Evolutionary conservation across 2,113 vertebrate species (phyloP).

Genomic region (Pterocles gutturalis): DNA sequence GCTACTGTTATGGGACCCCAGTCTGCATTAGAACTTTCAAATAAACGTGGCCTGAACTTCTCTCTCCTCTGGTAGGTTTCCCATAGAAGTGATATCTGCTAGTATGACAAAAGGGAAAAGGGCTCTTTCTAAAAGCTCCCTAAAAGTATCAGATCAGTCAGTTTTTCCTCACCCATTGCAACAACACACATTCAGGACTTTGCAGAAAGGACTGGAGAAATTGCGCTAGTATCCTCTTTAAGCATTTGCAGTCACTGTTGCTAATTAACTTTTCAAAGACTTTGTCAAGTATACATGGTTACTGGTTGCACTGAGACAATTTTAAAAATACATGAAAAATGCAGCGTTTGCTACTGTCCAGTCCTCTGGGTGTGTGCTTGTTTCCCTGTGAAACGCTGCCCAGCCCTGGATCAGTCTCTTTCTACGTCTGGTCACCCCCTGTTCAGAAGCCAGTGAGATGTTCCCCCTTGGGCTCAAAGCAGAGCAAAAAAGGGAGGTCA

Average conservation of each 20-base stretch:
- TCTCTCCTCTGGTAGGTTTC: neutral
- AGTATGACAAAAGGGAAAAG: neutral
- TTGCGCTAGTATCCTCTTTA: neutral
- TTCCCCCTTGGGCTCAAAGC: neutral
- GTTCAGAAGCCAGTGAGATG: neutral
- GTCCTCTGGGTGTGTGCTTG: neutral
- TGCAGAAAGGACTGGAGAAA: neutral
- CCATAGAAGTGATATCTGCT: neutral
- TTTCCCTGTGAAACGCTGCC: neutral
- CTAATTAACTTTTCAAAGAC: neutral
- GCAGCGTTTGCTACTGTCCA: neutral
- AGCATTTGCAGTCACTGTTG: rapidly evolving
- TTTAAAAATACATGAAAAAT: neutral
- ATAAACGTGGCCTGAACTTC: neutral
- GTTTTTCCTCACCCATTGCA: neutral
- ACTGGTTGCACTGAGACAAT: neutral
- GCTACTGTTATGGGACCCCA: neutral
- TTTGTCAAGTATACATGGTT: neutral
- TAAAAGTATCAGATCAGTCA: neutral
- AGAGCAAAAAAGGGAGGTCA: neutral
- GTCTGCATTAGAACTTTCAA: neutral
- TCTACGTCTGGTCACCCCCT: neutral
- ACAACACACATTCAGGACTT: neutral
- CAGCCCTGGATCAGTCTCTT: neutral
- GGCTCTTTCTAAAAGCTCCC: neutral